Base-by-base conservation (phyloP, 2,888 invertebrate genomes). In the Neocrepidodera transversa region DNA sequence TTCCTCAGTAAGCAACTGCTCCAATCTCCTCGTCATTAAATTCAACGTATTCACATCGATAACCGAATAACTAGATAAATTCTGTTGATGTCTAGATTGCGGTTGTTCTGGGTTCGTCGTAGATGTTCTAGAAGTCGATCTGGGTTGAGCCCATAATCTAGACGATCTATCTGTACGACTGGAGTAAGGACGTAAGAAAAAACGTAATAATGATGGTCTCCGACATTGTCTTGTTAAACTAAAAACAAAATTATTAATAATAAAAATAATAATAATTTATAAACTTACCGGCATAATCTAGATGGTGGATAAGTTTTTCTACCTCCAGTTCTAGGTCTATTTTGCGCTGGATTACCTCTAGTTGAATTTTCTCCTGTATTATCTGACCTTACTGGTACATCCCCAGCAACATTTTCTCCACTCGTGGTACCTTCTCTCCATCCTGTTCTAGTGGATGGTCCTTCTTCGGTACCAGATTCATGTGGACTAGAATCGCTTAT, bases 401-500 rank as follows among this genome's bases (percentile, higher is more conserved):
- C 42, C 20, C 16, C 17, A 10, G 16, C 20, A 1, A 6, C 7
- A 20, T 35, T 28, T 23, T 35, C 53, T 1, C 56, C 40, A 35
- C 26, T 56, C 11, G 16, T 30, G 6, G 32, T 13, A 1, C 13
- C 17, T n/a, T 45, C 35, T n/a, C 16, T 2, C 11, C 50, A 20
- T 13, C 18, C 20, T 14, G 16, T 10, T 20, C 26, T 10, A 10
- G 45, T 5, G 1, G 51, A 1, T 2, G 40, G 16, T n/a, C 8
- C 17, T 38, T 64, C 67, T 26, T 69, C 68, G 11, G 62, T 54
- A 1, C 65, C 71, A 2, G 76, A 74, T 54, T 77, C 76, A 26
- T 71, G 71, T 0, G 78, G 78, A 60, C 74, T 73, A 1, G 75
- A 72, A 67, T 80, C 80, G 48, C 80, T 80, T 40, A 80, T 80